These are phyloP conservation scores for Stichodactyla helianthus DNA, from an alignment of 64 coral and sea anemone species.

Conservation along the genomic window DNA sequence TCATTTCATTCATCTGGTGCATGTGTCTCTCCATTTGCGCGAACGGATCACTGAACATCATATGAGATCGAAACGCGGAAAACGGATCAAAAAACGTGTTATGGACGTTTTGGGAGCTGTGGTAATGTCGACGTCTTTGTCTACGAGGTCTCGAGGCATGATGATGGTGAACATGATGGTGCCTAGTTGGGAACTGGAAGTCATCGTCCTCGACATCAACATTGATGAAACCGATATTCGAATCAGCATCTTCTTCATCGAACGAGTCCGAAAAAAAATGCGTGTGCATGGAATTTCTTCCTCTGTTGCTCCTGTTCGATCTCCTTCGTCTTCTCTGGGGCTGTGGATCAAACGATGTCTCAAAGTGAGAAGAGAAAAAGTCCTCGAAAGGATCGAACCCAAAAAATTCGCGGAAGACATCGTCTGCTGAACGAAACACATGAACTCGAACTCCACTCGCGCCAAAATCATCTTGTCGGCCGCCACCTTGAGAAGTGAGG, in stretches of 20 bases:
- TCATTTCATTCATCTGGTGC: slow-evolving; percentile 29
- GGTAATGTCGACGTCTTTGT: not conserved
- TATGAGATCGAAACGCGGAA: not conserved
- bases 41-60: slow-evolving; percentile 16
- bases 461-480: slow-evolving; percentile 9
- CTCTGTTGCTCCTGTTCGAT: not conserved
- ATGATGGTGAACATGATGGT: slow-evolving; percentile 4
- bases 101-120: not conserved
- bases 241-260: not conserved
- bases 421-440: slow-evolving; percentile 70
- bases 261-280: not conserved
- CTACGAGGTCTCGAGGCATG: not conserved
- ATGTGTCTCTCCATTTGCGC: slow-evolving; percentile 20
- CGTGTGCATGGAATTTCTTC: not conserved
- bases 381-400: slow-evolving; percentile 33
- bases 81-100: slow-evolving; percentile 2
- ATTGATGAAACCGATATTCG: not conserved
- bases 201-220: not conserved
- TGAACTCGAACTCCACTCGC: slow-evolving; percentile 33
- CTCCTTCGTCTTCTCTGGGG: slow-evolving; percentile 10
- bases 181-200: not conserved
- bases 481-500: slow-evolving; percentile 15
- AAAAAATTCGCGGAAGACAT: slow-evolving; percentile 91
- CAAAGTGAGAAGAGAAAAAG: slow-evolving; percentile 9
- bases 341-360: not conserved